phyloP scores from a whole-genome alignment of 2,113 vertebrate species.

The Oenanthe melanoleuca region DNA sequence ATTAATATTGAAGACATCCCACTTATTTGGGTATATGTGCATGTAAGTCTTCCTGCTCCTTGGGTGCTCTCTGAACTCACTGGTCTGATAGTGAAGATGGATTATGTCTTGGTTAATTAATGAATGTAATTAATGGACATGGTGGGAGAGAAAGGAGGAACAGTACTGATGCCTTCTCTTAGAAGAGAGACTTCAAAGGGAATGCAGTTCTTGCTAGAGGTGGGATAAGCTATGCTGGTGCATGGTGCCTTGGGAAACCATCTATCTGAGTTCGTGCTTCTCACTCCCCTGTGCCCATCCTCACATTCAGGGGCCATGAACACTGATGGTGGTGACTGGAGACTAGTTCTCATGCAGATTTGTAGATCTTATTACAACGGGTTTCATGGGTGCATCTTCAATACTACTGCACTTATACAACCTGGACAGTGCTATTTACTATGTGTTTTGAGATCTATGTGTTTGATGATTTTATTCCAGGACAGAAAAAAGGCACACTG shows the following conservation, averaged over 20 bases:
- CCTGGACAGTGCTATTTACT: neutral
- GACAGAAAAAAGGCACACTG: neutral
- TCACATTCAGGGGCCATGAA: accelerated
- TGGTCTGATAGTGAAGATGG: neutral
- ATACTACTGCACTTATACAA: neutral
- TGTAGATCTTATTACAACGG: neutral
- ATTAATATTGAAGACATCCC: neutral
- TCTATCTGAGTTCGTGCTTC: neutral
- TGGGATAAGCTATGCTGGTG: neutral
- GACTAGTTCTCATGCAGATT: neutral
- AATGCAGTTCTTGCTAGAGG: neutral
- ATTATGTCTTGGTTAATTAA: neutral
- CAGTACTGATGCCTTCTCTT: neutral
- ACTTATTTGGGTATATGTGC: neutral
- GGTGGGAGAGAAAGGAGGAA: neutral
- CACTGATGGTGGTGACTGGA: accelerated
- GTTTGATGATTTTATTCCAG: neutral
- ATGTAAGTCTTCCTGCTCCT: neutral
- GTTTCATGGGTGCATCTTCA: neutral
- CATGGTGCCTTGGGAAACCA: accelerated
- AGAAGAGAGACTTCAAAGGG: neutral
- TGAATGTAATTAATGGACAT: neutral
- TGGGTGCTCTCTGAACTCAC: neutral
- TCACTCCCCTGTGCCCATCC: accelerated
- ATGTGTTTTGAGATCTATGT: neutral